Percentiles rank a stretch among this genome's conserved stretches.
Conservation (phyloP, 2,888 invertebrate genomes). For the Amblyjoppa proteus region DNA sequence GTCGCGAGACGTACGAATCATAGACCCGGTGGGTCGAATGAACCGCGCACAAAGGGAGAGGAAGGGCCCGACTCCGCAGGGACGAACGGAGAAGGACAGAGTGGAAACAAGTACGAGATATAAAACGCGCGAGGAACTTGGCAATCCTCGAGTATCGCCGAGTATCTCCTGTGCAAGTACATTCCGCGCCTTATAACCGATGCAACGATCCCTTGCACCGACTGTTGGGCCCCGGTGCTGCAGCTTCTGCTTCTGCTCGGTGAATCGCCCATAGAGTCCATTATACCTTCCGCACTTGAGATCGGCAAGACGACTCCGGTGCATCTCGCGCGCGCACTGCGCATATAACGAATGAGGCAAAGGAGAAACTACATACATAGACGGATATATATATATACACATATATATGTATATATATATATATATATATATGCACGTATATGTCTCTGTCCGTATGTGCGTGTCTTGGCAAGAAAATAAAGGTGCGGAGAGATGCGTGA, state of each 20-base stretch:
- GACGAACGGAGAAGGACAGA: background rate
- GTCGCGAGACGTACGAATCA: constrained; percentile 49
- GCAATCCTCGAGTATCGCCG: constrained; percentile 61
- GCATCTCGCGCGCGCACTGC: constrained; percentile 36
- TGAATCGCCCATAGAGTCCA: constrained; percentile 59
- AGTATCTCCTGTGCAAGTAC: constrained; percentile 57
- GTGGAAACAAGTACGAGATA: constrained; percentile 26
- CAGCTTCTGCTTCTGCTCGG: constrained; percentile 37
- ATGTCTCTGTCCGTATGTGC: no score
- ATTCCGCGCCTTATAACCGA: constrained; percentile 68
- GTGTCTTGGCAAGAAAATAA: constrained; percentile 62
- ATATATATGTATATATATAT: no score
- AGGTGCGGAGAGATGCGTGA: constrained; percentile 66
- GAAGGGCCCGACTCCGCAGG: background rate
- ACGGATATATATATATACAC: no score
- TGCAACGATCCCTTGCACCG: constrained; percentile 44
- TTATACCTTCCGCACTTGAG: constrained; percentile 57
- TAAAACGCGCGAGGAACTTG: constrained; percentile 55
- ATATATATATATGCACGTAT: no score
- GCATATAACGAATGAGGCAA: constrained; percentile 55
- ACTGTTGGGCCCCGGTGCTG: constrained; percentile 18
- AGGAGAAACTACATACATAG: constrained; percentile 41
- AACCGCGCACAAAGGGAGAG: constrained; percentile 44
- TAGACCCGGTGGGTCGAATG: constrained; percentile 36
- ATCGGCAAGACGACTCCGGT: constrained; percentile 21